A percentile compares a stretch with the other conserved stretches of the same genome.
Conservation (phyloP, 2,797 vertebrate genomes). For the Perodicticus potto region DNA sequence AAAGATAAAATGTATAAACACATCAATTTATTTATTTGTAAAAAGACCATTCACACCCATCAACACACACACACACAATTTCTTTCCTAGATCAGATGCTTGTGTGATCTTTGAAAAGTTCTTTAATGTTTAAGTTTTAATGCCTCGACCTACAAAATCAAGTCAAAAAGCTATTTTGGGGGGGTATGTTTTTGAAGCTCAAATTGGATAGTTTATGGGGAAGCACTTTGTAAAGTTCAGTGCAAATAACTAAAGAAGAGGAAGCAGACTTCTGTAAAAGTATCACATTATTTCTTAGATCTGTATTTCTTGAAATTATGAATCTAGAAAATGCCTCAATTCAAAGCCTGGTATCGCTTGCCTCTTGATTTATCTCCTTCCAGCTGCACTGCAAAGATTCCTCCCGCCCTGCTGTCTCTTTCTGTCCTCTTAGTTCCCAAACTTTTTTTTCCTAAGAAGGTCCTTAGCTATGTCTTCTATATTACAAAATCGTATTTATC, state of each 20-base stretch:
- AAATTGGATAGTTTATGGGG: background rate
- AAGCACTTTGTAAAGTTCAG: background rate
- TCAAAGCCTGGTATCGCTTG: background rate
- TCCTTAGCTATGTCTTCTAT: background rate
- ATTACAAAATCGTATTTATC: background rate
- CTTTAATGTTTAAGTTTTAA: slow-evolving; percentile 13
- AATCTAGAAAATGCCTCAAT: background rate
- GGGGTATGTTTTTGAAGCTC: background rate
- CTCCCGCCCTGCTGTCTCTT: background rate
- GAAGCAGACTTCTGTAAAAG: background rate
- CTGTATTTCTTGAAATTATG: background rate
- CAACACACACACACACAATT: background rate
- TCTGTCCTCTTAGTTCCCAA: background rate
- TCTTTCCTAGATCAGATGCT: background rate
- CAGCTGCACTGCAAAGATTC: background rate
- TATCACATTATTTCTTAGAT: background rate
- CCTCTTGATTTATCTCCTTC: background rate
- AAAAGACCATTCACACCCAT: background rate
- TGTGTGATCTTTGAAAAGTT: background rate
- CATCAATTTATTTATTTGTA: background rate
- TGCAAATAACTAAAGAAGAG: background rate
- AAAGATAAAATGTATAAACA: slow-evolving; percentile 20
- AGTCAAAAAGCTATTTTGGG: background rate
- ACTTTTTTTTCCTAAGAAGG: background rate
- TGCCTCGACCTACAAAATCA: background rate